Conservation (phyloP, 2,797 vertebrate species). For the Rhinella marina region DNA sequence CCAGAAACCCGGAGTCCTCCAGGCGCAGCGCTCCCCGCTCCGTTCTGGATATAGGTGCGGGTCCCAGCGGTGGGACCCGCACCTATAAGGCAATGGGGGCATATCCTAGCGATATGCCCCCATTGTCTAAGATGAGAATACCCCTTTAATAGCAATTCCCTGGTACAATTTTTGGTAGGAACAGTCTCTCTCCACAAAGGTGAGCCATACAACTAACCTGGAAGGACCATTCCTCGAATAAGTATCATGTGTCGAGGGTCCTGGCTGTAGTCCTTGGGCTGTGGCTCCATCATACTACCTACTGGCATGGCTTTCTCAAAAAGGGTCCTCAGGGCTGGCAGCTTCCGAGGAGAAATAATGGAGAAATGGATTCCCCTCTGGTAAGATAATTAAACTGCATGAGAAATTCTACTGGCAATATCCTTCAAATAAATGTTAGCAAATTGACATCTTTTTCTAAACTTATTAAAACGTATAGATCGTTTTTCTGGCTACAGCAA, state of each 20-base stretch:
- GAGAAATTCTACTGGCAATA: neutral
- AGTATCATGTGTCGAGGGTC: constrained; percentile 93
- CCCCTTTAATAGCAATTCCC: too few relatives aligned
- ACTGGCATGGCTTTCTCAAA: constrained; percentile 85
- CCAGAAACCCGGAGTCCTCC: too few relatives aligned
- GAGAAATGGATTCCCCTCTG: constrained; percentile 92
- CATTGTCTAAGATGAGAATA: neutral
- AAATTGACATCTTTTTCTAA: neutral
- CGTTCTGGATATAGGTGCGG: too few relatives aligned
- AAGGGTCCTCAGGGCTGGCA: constrained; percentile 84
- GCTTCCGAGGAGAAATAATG: constrained; percentile 87
- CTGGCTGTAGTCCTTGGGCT: constrained; percentile 85
- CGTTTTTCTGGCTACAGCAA: neutral
- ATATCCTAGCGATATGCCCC: too few relatives aligned
- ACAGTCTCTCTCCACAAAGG: neutral
- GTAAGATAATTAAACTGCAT: neutral
- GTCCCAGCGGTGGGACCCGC: too few relatives aligned
- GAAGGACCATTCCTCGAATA: constrained; percentile 87
- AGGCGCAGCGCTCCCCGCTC: too few relatives aligned
- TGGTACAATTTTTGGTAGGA: too few relatives aligned
- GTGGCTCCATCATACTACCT: constrained; percentile 74
- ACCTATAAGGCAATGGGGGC: too few relatives aligned
- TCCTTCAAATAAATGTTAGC: too few relatives aligned
- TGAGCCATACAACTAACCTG: constrained; percentile 75
- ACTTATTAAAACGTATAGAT: neutral